Evolutionary conservation across 2,113 vertebrate species (phyloP).

Genomic region (Excalfactoria chinensis): DNA sequence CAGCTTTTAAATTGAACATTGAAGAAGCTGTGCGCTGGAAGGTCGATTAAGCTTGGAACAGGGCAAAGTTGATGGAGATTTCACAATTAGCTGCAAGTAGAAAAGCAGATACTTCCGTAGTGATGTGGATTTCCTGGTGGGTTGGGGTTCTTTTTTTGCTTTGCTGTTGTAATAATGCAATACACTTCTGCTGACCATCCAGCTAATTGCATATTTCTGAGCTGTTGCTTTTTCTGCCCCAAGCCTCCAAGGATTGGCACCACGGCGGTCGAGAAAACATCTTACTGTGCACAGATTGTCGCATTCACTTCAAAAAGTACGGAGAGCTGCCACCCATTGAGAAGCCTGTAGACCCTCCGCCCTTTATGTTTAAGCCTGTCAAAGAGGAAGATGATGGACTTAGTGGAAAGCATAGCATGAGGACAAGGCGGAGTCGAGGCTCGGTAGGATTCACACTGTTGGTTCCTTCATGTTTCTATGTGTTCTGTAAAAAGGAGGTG

Average conservation of each 20-base stretch:
- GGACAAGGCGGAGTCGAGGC: conserved; percentile 96
- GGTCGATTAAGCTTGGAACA: neutral
- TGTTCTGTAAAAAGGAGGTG: neutral
- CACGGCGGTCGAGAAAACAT: conserved; percentile 98
- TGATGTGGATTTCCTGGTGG: neutral
- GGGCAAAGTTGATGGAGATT: neutral
- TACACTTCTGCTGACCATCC: neutral
- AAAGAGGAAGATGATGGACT: conserved; percentile 99
- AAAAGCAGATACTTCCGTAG: neutral
- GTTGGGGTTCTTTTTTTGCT: neutral
- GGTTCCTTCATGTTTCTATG: neutral
- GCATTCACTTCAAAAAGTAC: conserved; percentile 99
- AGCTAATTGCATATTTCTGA: neutral
- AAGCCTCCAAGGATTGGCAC: conserved; percentile 99
- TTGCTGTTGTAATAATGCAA: accelerated
- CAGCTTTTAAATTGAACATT: neutral
- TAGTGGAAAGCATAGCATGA: conserved; percentile 99
- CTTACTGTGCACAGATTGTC: conserved; percentile 95
- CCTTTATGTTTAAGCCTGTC: conserved; percentile 99
- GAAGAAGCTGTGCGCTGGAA: neutral
- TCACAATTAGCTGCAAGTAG: accelerated
- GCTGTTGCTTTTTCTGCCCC: neutral
- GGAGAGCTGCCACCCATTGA: conserved; percentile 98
- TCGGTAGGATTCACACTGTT: conserved; percentile 79
- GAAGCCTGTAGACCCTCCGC: conserved; percentile 97